Conservation (phyloP, 2,888 invertebrate genomes). For the Elmis aenea region DNA sequence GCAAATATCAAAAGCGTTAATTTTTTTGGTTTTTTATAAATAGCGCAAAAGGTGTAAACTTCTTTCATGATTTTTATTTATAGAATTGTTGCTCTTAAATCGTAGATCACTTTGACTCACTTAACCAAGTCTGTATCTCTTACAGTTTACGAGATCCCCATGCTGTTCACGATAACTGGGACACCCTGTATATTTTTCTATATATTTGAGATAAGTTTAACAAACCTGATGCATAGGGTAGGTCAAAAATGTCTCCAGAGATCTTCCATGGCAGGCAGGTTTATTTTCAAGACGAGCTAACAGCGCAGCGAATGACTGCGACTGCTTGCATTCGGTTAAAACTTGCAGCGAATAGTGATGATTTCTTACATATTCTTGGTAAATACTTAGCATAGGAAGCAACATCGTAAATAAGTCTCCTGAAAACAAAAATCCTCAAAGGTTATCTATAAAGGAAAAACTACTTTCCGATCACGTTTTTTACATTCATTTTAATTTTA, state of each 20-base stretch:
- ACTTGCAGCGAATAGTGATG: constrained; percentile 92
- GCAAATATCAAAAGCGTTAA: too few species aligned
- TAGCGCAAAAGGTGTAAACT: background rate
- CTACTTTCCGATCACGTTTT: constrained; percentile 1
- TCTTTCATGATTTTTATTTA: background rate
- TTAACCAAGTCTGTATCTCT: too few species aligned
- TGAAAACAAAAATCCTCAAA: constrained; percentile 40
- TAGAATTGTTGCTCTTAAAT: background rate
- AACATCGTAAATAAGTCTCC: constrained; percentile 94
- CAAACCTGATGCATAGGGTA: constrained; percentile 91
- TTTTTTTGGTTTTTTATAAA: too few species aligned
- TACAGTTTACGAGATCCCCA: too few species aligned
- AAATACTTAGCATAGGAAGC: constrained; percentile 89
- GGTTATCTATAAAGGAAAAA: too few species aligned
- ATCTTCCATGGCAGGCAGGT: constrained; percentile 76
- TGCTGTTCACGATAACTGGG: too few species aligned
- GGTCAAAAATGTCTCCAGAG: constrained; percentile 82
- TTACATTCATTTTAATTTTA: background rate
- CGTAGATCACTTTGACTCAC: too few species aligned
- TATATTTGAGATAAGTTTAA: background rate
- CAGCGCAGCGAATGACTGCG: constrained; percentile 70
- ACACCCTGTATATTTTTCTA: too few species aligned
- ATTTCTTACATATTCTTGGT: constrained; percentile 91
- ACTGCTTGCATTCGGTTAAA: constrained; percentile 87
- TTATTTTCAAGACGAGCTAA: constrained; percentile 80